Evolutionary conservation across 1,140 invertebrate species (phyloP), one percentile per base, ranked within the genome.

Genomic region (Halictus rubicundus): DNA sequence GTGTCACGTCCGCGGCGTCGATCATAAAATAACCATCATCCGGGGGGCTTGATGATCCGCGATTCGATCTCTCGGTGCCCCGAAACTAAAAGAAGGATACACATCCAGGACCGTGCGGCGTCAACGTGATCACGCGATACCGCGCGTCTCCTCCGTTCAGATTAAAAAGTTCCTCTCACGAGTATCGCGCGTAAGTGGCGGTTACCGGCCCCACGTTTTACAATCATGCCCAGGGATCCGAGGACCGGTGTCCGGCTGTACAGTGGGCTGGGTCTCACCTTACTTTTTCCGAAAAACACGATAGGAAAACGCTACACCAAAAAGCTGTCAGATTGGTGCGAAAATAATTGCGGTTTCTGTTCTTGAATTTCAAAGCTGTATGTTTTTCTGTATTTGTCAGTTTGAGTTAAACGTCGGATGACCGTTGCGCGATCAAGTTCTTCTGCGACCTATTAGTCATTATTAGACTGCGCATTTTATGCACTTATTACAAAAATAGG

Each of bases 91-190:
- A 70, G 54, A 7, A 60, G 60, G 73, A 80, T 42, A 61, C 59
- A 71, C 59, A 71, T 81, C 77, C 60, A 61, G 52, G 70, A 75
- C 75, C 75, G 54, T 32, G 46, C 52, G 46, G 32, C 60, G 80
- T 64, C 27, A 66, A 42, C 54, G 37, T 82, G 83, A 75, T 82
- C 84, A 27, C 63, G 73, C 61, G 80, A 81, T 75, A 81, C 76
- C 60, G 37, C 52, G 52, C 81, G 59, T 37, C 25, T 23, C 65
- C 12, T 32, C 10, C 23, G 27, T 16, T 27, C 57, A 25, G 57
- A 27, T 57, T 57, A 57, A 66, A 32, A 79, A 66, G 61, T 65
- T 77, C 75, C 72, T 85, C 84, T 80, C 84, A 86, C 83, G 80
- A 76, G 75, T 85, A 86, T 86, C 83, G 65, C 83, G 65, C 27